Percentiles rank a stretch among this genome's conserved stretches.
Conservation (phyloP, 92 coral and sea anemone genomes). For the Palythoa grandis region DNA sequence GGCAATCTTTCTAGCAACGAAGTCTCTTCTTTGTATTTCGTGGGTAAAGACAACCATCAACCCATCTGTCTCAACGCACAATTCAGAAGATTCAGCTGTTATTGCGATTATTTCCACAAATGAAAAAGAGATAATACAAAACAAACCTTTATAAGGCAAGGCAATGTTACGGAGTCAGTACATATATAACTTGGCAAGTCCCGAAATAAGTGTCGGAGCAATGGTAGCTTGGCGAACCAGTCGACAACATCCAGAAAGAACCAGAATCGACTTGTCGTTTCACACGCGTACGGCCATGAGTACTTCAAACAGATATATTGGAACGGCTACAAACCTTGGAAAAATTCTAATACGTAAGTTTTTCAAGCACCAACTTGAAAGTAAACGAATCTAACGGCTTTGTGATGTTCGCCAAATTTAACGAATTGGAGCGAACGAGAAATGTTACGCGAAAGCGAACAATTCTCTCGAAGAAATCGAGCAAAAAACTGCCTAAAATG, state of each 20-base stretch:
- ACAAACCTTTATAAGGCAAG: slow-evolving; percentile 31
- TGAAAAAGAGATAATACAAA: not conserved
- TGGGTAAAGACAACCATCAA: too few species aligned
- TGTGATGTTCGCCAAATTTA: slow-evolving; percentile 9
- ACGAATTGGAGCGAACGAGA: slow-evolving; percentile 21
- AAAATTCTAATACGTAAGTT: not conserved
- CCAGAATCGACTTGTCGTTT: slow-evolving; percentile 13
- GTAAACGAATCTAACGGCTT: not conserved
- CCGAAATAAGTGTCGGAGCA: not conserved
- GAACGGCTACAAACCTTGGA: not conserved
- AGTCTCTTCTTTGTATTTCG: not conserved
- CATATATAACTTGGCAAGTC: slow-evolving; percentile 15
- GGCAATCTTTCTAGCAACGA: not conserved
- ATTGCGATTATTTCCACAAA: not conserved
- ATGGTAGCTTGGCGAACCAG: not conserved
- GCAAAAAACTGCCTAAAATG: not conserved
- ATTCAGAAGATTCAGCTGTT: not conserved
- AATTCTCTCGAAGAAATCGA: slow-evolving; percentile 3
- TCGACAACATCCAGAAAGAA: slow-evolving; percentile 21
- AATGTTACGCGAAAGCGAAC: not conserved
- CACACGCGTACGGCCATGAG: not conserved
- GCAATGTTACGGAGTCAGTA: not conserved
- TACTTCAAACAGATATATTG: slow-evolving; percentile 7
- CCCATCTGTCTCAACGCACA: not conserved
- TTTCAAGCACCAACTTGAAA: not conserved